Evolutionary conservation across 2,113 vertebrate genomes (phyloP).

Genomic region (Chunga burmeisteri): DNA sequence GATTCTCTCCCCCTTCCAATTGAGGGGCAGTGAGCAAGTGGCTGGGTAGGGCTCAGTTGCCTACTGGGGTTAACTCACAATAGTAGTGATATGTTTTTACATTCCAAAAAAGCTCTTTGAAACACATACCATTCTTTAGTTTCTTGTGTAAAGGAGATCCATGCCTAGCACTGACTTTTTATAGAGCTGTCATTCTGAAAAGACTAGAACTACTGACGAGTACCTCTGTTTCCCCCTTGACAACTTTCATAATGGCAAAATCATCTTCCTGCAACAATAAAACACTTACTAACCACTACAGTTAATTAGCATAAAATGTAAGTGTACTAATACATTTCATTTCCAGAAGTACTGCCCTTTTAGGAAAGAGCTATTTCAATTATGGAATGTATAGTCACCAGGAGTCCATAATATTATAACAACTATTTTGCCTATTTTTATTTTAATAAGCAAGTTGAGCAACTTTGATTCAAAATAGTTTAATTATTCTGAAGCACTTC

Average conservation of each 20-base stretch:
- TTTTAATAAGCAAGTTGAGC: constrained; percentile 23
- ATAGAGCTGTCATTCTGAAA: neutral
- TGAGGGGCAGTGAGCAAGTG: neutral
- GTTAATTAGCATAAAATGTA: constrained; percentile 34
- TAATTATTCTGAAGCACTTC: constrained; percentile 48
- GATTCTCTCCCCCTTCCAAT: neutral
- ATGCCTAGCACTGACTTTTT: neutral
- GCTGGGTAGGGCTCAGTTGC: neutral
- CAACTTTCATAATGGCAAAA: neutral
- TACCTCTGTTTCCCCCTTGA: neutral
- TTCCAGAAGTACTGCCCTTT: neutral
- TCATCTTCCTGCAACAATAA: neutral
- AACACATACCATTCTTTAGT: neutral
- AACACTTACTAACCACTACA: neutral
- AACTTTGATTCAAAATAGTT: constrained; percentile 14
- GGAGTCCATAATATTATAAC: neutral
- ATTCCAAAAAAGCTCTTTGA: neutral
- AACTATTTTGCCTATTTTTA: constrained; percentile 2
- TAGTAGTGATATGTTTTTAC: neutral
- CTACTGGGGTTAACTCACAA: neutral
- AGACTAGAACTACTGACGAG: neutral
- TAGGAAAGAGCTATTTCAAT: neutral
- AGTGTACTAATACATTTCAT: neutral
- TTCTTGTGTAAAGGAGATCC: neutral
- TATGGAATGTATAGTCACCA: neutral